Evolutionary conservation across 2,888 invertebrate species (phyloP).

Genomic region (Anagyrus pseudococci): DNA sequence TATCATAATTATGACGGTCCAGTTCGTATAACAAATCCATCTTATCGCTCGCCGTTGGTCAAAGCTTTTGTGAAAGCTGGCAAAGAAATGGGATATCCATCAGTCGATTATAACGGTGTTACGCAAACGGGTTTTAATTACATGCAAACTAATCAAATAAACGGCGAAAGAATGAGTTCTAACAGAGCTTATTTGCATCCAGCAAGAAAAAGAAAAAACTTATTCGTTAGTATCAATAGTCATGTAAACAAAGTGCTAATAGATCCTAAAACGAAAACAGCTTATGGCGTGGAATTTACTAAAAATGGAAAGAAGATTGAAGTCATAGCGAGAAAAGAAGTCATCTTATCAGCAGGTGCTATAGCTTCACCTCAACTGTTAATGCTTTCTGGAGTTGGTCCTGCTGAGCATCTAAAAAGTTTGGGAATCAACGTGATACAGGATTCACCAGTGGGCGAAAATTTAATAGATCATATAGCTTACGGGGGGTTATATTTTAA

Average conservation of each 20-base stretch:
- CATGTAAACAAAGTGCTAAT: conserved; percentile 72
- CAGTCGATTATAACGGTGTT: conserved; percentile 17
- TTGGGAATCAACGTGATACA: conserved; percentile 65
- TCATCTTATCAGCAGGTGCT: conserved; percentile 77
- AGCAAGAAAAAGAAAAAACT: conserved; percentile 67
- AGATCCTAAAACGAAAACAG: conserved; percentile 67
- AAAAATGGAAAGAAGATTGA: conserved; percentile 62
- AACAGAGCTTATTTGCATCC: conserved; percentile 68
- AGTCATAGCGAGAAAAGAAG: conserved; percentile 72
- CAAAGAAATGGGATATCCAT: conserved; percentile 9
- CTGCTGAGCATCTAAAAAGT: conserved; percentile 66
- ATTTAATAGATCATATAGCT: conserved; percentile 74
- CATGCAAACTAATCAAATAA: conserved; percentile 14
- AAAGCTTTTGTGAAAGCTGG: conserved; percentile 2
- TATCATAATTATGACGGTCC: conserved; percentile 45
- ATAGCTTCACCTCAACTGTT: conserved; percentile 80
- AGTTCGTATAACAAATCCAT: neutral
- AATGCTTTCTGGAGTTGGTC: conserved; percentile 81
- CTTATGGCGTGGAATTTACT: conserved; percentile 73
- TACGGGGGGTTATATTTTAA: conserved; percentile 68
- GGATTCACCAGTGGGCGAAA: conserved; percentile 71
- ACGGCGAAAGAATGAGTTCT: conserved; percentile 55
- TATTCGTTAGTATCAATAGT: conserved; percentile 71
- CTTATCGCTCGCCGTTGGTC: neutral
- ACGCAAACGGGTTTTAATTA: conserved; percentile 6